Percentiles rank a stretch among this genome's conserved stretches.
Conservation (phyloP, 2,888 invertebrate species). For the Danaus chrysippus region DNA sequence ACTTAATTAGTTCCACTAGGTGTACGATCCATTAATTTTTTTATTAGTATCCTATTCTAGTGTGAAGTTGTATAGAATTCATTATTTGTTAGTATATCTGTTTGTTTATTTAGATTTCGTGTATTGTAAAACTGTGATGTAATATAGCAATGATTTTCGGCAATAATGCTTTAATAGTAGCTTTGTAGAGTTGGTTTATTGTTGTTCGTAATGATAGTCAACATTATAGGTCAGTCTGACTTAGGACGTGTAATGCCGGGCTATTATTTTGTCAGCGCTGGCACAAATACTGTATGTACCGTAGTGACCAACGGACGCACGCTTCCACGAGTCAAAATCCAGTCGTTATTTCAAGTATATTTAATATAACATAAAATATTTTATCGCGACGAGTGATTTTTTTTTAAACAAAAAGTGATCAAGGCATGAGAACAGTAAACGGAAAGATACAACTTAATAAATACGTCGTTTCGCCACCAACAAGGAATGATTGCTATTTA, state of each 20-base stretch:
- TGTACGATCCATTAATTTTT: constrained; percentile 11
- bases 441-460: background rate
- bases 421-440: constrained; percentile 24
- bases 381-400: too few species aligned
- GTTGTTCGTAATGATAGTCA: constrained; percentile 27
- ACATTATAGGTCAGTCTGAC: constrained; percentile 36
- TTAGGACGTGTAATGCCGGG: constrained; percentile 55
- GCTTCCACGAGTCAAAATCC: constrained; percentile 23
- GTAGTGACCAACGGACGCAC: constrained; percentile 40
- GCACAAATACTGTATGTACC: constrained; percentile 43
- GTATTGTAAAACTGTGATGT: too few species aligned
- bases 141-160: background rate
- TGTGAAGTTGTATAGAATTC: constrained; percentile 2
- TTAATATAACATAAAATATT: too few species aligned
- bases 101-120: background rate
- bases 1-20: constrained; percentile 18
- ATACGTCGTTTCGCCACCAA: background rate
- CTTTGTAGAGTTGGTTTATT: constrained; percentile 20
- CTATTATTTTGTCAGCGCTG: constrained; percentile 58
- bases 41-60: constrained; percentile 1
- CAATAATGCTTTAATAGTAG: background rate
- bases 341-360: background rate
- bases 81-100: background rate
- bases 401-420: constrained; percentile 18
- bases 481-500: constrained; percentile 23